These are phyloP conservation scores for Stigmatopora nigra DNA, from an alignment of 2,113 vertebrate genomes.

Conservation along the genomic window DNA sequence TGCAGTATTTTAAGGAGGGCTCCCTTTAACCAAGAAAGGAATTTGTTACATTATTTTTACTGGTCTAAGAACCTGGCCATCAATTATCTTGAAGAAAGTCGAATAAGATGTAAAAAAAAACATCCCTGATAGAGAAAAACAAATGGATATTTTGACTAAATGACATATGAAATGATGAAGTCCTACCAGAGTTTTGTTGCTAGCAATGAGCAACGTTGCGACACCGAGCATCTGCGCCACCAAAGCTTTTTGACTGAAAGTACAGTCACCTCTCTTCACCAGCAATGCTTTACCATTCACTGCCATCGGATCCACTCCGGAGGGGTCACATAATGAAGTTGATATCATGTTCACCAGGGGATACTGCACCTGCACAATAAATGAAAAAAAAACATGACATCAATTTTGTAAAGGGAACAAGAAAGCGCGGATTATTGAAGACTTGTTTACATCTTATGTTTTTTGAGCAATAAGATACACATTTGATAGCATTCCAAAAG, in stretches of 20 bases:
- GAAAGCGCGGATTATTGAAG: too few relatives aligned
- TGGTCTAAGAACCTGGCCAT: too few relatives aligned
- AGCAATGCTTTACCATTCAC: constrained; percentile 75
- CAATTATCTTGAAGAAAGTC: too few relatives aligned
- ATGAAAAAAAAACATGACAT: neutral
- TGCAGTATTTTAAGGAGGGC: too few relatives aligned
- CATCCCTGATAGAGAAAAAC: too few relatives aligned
- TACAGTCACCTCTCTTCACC: constrained; percentile 78
- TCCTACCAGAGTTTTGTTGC: constrained; percentile 72
- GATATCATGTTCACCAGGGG: constrained; percentile 74
- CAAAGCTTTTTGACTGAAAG: constrained; percentile 76
- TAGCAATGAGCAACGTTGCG: constrained; percentile 77
- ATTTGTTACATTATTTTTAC: too few relatives aligned
- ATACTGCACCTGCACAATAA: constrained; percentile 58
- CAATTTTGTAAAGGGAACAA: neutral
- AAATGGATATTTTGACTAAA: neutral
- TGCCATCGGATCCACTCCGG: constrained; percentile 53
- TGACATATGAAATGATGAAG: neutral
- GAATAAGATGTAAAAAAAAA: too few relatives aligned
- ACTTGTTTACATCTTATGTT: too few relatives aligned
- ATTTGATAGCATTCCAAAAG: too few relatives aligned
- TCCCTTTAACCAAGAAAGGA: too few relatives aligned
- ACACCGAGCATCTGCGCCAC: constrained; percentile 76
- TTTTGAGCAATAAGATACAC: too few relatives aligned
- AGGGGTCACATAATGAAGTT: constrained; percentile 70